Conservation (phyloP, 2,113 vertebrate species). For the Anhinga rufa region DNA sequence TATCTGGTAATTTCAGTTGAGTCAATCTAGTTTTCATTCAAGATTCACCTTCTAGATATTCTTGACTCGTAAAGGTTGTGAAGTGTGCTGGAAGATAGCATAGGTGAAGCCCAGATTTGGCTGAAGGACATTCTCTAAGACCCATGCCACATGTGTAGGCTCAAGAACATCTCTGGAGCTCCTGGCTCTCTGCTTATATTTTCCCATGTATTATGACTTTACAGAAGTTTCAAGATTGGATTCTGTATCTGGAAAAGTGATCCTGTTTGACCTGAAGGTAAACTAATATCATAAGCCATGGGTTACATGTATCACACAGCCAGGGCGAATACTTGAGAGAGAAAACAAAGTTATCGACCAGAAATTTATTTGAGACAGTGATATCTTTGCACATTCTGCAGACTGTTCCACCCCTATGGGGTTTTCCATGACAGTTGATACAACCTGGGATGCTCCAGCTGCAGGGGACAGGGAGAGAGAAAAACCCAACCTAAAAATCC, state of each 20-base stretch:
- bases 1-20: neutral
- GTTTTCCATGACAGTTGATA: neutral
- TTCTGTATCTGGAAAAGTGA: neutral
- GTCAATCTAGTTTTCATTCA: neutral
- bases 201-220: neutral
- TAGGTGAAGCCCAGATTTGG: neutral
- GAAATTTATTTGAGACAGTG: neutral
- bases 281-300: neutral
- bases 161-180: neutral
- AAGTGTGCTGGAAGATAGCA: neutral
- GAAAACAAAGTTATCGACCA: neutral
- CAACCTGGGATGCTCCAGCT: neutral
- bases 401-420: neutral
- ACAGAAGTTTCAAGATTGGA: neutral
- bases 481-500: neutral
- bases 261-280: neutral
- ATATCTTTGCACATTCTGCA: neutral
- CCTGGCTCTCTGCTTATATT: neutral
- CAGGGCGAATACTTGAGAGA: neutral
- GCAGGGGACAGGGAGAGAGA: too few species aligned
- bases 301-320: neutral
- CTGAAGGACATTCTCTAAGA: neutral
- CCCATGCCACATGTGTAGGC: accelerated
- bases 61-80: neutral
- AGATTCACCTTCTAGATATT: neutral